A percentile compares a stretch with the other conserved stretches of the same genome.
Evolutionary conservation across 2,113 vertebrate species (phyloP).

Genomic region (Crotalus helleri): DNA sequence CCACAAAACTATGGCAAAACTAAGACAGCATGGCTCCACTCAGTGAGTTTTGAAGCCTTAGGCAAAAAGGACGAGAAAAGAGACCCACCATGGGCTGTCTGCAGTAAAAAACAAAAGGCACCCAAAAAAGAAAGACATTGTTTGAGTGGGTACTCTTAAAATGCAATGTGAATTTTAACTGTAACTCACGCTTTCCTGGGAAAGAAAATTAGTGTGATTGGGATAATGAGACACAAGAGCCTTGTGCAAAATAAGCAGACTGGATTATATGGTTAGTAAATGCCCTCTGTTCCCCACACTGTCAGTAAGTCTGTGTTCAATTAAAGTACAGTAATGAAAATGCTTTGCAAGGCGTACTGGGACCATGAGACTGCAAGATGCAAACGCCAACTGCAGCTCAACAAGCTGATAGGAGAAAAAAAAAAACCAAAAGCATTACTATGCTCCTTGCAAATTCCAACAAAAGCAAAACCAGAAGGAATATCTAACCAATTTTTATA

Average conservation of each 20-base stretch:
- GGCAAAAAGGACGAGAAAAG: slow-evolving; percentile 17
- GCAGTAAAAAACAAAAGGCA: slow-evolving; percentile 2
- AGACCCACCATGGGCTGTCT: slow-evolving; percentile 26
- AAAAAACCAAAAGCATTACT: slow-evolving; percentile 50
- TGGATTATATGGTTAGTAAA: neutral
- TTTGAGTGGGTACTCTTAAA: slow-evolving; percentile 23
- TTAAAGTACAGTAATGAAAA: neutral
- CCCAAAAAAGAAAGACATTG: slow-evolving; percentile 32
- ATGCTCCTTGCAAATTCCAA: slow-evolving; percentile 31
- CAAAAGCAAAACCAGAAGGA: slow-evolving; percentile 46
- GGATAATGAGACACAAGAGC: neutral
- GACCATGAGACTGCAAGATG: slow-evolving; percentile 52
- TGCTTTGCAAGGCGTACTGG: neutral
- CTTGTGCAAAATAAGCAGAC: neutral
- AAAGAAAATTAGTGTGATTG: neutral
- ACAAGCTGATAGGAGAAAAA: neutral
- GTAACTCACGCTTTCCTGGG: slow-evolving; percentile 2
- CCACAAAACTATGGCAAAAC: slow-evolving; percentile 45
- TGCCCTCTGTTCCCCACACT: neutral
- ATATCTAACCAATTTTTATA: slow-evolving; percentile 49
- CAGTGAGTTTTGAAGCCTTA: slow-evolving; percentile 18
- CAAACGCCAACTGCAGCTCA: slow-evolving; percentile 51
- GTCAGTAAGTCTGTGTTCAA: neutral
- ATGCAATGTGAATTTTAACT: slow-evolving; percentile 17
- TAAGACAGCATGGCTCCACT: slow-evolving; percentile 37